phyloP scores from a whole-genome alignment of 2,113 vertebrate species.

The Calyptommatus sinebrachiatus region DNA sequence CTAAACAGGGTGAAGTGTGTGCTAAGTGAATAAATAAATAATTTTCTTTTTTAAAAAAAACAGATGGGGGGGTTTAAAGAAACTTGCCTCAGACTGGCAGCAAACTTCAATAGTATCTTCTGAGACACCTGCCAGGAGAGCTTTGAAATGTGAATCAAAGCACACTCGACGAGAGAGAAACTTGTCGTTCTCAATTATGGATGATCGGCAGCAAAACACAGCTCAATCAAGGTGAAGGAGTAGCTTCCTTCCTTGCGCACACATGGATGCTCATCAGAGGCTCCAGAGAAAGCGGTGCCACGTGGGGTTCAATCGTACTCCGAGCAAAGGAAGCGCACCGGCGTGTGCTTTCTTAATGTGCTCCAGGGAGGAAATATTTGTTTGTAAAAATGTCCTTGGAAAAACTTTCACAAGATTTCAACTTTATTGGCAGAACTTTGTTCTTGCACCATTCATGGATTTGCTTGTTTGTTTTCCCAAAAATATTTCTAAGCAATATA shows the following conservation, averaged over 20 bases:
- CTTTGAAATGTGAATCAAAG: constrained; percentile 43
- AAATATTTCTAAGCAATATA: no score
- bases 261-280: constrained; percentile 7
- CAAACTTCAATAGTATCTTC: constrained; percentile 34
- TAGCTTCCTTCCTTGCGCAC: constrained; percentile 3
- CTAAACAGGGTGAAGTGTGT: constrained; percentile 14
- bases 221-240: constrained; percentile 42
- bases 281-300: constrained; percentile 26
- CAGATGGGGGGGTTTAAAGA: background rate
- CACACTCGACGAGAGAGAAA: constrained; percentile 19
- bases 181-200: constrained; percentile 47
- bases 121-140: constrained; percentile 33
- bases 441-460: background rate
- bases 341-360: constrained; percentile 22
- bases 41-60: background rate
- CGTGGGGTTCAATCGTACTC: constrained; percentile 8
- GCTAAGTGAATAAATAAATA: constrained; percentile 26
- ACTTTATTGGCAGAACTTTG: constrained; percentile 28
- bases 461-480: no score
- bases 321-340: constrained; percentile 20
- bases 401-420: constrained; percentile 43
- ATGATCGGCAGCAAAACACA: constrained; percentile 34
- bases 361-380: constrained; percentile 17
- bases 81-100: background rate
- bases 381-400: constrained; percentile 42